Evolutionary conservation across 1,140 invertebrate species (phyloP).

Genomic region (Zaprionus lachaisei): DNA sequence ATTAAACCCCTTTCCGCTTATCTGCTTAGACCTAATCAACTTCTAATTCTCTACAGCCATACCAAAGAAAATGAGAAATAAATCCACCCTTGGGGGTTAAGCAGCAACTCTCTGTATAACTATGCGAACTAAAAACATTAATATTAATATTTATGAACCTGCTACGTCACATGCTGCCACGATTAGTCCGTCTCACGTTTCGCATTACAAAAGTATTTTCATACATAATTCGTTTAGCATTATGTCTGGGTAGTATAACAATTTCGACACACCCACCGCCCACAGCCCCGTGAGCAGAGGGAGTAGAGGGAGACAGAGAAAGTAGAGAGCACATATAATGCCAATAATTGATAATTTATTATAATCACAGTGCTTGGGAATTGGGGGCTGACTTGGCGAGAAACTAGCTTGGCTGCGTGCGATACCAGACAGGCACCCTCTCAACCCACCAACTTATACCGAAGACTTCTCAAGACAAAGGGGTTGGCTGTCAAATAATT

Average conservation of each 20-base stretch:
- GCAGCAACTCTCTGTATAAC: slow-evolving; percentile 11
- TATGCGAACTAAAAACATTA: slow-evolving; percentile 29
- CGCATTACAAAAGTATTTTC: slow-evolving; percentile 35
- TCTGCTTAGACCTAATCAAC: neutral
- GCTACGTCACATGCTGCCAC: slow-evolving; percentile 9
- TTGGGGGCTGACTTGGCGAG: slow-evolving; percentile 7
- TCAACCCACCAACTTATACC: neutral
- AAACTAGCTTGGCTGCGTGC: slow-evolving; percentile 3
- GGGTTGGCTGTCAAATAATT: slow-evolving; percentile 80
- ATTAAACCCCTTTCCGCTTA: neutral
- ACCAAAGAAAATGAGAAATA: neutral
- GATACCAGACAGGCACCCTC: slow-evolving; percentile 12
- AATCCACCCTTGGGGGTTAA: neutral
- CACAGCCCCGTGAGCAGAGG: neutral
- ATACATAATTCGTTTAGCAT: slow-evolving; percentile 47
- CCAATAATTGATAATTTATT: slow-evolving; percentile 83
- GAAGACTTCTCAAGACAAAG: slow-evolving; percentile 35
- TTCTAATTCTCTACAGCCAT: neutral
- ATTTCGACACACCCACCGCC: slow-evolving; percentile 40
- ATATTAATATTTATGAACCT: slow-evolving; percentile 43
- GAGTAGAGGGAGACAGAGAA: neutral
- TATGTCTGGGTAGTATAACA: slow-evolving; percentile 46
- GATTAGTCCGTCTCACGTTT: slow-evolving; percentile 38
- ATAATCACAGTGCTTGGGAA: slow-evolving; percentile 63
- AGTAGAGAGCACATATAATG: slow-evolving; percentile 57